A percentile compares a stretch with the other conserved stretches of the same genome.
Evolutionary conservation across 2,888 invertebrate species (phyloP).

Genomic region (Argyresthia goedartella): DNA sequence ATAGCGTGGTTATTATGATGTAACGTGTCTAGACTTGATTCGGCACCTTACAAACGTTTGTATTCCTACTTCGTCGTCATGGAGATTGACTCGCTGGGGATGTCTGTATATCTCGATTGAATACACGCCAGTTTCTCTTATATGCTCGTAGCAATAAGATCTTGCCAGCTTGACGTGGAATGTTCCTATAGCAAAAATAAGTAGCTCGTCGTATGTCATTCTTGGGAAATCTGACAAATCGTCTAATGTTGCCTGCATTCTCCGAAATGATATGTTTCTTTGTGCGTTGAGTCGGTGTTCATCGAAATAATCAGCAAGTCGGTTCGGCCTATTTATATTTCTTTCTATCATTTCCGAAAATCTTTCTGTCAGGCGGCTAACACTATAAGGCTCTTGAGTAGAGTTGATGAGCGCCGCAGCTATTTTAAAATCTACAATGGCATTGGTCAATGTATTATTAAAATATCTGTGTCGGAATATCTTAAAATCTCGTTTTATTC

Average conservation of each 20-base stretch:
- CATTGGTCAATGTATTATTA: background rate
- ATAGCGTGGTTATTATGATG: no score
- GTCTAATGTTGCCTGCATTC: background rate
- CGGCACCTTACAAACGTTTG: no score
- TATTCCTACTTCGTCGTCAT: no score
- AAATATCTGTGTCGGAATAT: conserved; percentile 5
- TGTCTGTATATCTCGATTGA: no score
- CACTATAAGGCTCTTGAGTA: conserved; percentile 1
- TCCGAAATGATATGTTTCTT: background rate
- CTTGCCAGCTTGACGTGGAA: background rate
- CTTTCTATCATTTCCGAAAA: background rate
- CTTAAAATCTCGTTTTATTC: conserved; percentile 14
- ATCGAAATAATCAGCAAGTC: background rate
- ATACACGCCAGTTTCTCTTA: no score
- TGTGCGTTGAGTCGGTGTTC: background rate
- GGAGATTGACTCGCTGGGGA: no score
- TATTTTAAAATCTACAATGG: conserved; percentile 8
- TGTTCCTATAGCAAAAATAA: background rate
- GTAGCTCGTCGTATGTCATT: background rate
- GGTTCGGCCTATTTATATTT: background rate
- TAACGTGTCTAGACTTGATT: no score
- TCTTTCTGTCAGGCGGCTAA: background rate
- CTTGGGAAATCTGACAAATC: conserved; percentile 1
- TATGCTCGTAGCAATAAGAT: background rate
- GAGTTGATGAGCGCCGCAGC: conserved; percentile 6